Evolutionary conservation across 2,113 vertebrate genomes (phyloP).

Genomic region (Callithrix jacchus): DNA sequence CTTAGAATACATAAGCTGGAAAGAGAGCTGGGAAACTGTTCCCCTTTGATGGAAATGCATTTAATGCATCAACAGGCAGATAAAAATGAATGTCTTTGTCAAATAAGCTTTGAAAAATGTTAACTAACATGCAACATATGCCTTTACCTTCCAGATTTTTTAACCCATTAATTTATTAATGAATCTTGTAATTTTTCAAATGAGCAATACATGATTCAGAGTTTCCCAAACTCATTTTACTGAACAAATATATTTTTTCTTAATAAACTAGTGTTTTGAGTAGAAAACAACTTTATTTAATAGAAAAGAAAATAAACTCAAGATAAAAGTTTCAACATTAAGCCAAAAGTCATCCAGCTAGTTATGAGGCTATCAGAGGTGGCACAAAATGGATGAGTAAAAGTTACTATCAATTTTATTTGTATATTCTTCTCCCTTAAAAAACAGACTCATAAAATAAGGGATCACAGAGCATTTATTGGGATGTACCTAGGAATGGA

Average conservation of each 20-base stretch:
- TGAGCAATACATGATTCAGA: neutral
- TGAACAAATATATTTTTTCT: neutral
- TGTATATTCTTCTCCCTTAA: neutral
- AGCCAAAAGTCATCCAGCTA: neutral
- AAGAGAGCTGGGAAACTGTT: neutral
- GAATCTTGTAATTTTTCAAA: neutral
- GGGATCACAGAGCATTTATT: neutral
- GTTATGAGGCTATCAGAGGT: neutral
- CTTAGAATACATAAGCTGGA: conserved; percentile 8
- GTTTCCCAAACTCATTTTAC: neutral
- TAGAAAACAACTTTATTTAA: neutral
- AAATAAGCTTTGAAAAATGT: neutral
- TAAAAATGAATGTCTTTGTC: conserved; percentile 3
- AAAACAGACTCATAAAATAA: neutral
- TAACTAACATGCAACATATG: neutral
- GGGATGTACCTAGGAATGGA: fast-evolving
- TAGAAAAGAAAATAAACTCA: neutral
- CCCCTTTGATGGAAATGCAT: neutral
- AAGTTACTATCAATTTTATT: neutral
- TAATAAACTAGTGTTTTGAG: neutral
- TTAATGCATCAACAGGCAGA: conserved; percentile 12
- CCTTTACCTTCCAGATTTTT: neutral
- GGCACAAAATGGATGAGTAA: neutral
- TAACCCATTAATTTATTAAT: neutral
- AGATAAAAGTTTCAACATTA: neutral